These are phyloP conservation scores for Unio pictorum DNA, from an alignment of 2,888 invertebrate species.

Conservation along the genomic window DNA sequence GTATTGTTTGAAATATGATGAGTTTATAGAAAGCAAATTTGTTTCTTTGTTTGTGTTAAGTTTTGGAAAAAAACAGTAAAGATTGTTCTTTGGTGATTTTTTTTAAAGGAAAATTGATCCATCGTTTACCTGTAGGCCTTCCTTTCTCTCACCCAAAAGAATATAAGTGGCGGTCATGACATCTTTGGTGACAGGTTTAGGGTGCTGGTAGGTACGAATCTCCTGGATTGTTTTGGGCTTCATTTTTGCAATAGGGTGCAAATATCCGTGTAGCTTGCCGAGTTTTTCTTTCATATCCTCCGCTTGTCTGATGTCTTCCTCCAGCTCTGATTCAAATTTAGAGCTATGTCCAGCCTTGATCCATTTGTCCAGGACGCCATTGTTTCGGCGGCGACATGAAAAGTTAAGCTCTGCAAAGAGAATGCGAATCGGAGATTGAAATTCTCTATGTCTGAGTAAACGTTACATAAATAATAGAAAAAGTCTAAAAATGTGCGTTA, in stretches of 20 bases:
- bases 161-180: constrained; percentile 42
- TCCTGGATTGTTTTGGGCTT: constrained; percentile 37
- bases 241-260: constrained; percentile 40
- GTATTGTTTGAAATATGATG: too few species aligned
- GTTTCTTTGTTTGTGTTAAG: too few species aligned
- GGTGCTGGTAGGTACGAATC: constrained; percentile 38
- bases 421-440: too few species aligned
- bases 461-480: too few species aligned
- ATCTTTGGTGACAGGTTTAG: constrained; percentile 32
- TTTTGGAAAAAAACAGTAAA: too few species aligned
- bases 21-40: too few species aligned
- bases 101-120: too few species aligned
- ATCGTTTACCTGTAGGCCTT: constrained; percentile 26
- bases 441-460: too few species aligned
- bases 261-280: constrained; percentile 31
- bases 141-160: constrained; percentile 35
- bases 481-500: too few species aligned
- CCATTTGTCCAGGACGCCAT: constrained; percentile 25
- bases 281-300: constrained; percentile 32
- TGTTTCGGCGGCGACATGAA: constrained; percentile 36
- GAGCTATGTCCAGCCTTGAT: constrained; percentile 33
- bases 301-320: constrained; percentile 38
- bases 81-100: too few species aligned
- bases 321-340: constrained; percentile 30
- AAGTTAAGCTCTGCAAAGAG: constrained; percentile 27